Conservation (phyloP, 2,113 vertebrate genomes). For the Macquaria australasica region DNA sequence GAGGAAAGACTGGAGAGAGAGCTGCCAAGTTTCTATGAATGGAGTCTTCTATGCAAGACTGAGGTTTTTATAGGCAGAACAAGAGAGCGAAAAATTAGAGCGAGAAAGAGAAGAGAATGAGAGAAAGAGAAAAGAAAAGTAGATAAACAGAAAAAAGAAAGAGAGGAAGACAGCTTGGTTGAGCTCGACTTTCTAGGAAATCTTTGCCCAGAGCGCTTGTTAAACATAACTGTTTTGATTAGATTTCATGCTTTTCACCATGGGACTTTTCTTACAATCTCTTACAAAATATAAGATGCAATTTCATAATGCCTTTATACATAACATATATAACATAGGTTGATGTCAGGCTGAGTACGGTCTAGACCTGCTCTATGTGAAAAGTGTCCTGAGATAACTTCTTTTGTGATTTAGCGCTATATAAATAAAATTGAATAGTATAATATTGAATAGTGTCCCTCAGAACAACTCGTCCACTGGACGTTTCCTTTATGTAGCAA, state of each 20-base stretch:
- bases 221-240: neutral
- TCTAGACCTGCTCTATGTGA: too few relatives aligned
- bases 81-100: neutral
- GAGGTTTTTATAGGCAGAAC: slow-evolving; percentile 23
- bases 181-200: too few relatives aligned
- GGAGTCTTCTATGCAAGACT: slow-evolving; percentile 5
- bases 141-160: neutral
- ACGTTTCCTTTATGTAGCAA: too few relatives aligned
- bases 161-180: neutral
- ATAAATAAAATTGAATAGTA: too few relatives aligned
- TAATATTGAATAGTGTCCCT: too few relatives aligned
- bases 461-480: too few relatives aligned
- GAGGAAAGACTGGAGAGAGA: neutral
- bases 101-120: neutral
- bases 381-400: too few relatives aligned
- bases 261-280: neutral
- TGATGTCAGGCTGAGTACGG: too few relatives aligned
- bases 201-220: neutral
- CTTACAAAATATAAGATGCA: neutral
- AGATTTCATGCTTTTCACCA: neutral
- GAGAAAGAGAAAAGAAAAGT: neutral
- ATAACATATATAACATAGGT: neutral
- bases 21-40: slow-evolving; percentile 52
- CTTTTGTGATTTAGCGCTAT: too few relatives aligned
- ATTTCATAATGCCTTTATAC: neutral